Conservation (phyloP, 35 echinoderm and acorn worm species). For the Hemicentrotus pulcherrimus region DNA sequence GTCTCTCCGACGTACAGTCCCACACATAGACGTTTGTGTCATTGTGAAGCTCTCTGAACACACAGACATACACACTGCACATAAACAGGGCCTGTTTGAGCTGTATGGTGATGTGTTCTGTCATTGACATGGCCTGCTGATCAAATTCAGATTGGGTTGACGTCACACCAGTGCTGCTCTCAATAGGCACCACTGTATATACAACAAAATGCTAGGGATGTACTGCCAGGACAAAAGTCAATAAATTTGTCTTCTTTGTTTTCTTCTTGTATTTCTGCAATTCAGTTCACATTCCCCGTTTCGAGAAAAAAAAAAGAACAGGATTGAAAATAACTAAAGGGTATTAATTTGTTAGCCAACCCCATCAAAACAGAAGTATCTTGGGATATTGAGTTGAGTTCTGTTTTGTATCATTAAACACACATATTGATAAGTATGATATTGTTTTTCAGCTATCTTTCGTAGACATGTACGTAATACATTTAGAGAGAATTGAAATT, state of each 20-base stretch:
- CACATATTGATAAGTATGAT: background rate
- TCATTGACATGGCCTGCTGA: constrained; percentile 14
- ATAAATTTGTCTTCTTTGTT: background rate
- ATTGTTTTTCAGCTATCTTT: background rate
- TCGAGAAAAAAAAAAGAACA: background rate
- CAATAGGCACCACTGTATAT: background rate
- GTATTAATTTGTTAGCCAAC: background rate
- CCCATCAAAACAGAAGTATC: background rate
- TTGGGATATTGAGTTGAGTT: background rate
- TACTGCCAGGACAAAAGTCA: background rate
- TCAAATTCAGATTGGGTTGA: constrained; percentile 39
- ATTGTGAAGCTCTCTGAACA: background rate
- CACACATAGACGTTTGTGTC: background rate
- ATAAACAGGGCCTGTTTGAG: background rate
- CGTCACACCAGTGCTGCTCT: background rate
- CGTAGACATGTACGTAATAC: too few relatives aligned
- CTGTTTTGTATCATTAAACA: background rate
- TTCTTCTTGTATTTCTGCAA: background rate
- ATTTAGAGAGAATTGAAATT: too few relatives aligned
- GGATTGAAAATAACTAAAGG: background rate
- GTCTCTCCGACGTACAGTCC: background rate
- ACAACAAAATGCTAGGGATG: background rate
- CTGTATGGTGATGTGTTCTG: background rate
- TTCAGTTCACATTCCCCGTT: background rate
- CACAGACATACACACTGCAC: constrained; percentile 8